These are phyloP conservation scores for Otocyon megalotis DNA, from an alignment of 2,113 vertebrate genomes.

Conservation along the genomic window DNA sequence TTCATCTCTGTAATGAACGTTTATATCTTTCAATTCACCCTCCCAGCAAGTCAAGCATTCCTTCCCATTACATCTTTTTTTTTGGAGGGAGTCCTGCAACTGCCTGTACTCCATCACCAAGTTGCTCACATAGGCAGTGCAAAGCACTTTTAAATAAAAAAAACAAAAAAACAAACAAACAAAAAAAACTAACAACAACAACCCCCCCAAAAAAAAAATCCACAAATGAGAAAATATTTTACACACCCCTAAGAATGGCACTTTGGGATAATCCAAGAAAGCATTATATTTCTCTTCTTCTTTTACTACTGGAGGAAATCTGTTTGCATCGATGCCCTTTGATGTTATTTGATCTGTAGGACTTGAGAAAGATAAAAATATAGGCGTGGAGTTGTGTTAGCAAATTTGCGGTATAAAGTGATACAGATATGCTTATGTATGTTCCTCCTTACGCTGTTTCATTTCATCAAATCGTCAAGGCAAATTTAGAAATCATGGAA, in stretches of 20 bases:
- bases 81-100: not conserved
- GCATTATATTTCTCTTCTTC: not conserved
- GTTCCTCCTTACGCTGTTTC: not conserved
- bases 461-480: not conserved
- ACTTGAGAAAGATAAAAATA: not conserved
- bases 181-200: not conserved
- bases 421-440: not conserved
- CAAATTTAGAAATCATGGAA: not conserved
- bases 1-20: not conserved
- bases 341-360: not conserved
- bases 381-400: not conserved
- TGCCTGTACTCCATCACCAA: not conserved
- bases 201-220: not conserved
- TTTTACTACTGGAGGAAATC: not conserved
- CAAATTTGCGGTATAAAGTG: not conserved
- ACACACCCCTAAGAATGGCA: not conserved
- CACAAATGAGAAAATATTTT: not conserved
- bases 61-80: conserved; percentile 9
- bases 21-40: not conserved
- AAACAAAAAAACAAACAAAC: not conserved
- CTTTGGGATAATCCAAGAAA: not conserved
- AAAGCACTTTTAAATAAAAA: not conserved
- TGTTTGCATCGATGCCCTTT: not conserved
- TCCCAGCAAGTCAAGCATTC: not conserved
- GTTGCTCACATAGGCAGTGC: not conserved